phyloP scores from a whole-genome alignment of 2,888 invertebrate species.

The Napeogenes inachia region DNA sequence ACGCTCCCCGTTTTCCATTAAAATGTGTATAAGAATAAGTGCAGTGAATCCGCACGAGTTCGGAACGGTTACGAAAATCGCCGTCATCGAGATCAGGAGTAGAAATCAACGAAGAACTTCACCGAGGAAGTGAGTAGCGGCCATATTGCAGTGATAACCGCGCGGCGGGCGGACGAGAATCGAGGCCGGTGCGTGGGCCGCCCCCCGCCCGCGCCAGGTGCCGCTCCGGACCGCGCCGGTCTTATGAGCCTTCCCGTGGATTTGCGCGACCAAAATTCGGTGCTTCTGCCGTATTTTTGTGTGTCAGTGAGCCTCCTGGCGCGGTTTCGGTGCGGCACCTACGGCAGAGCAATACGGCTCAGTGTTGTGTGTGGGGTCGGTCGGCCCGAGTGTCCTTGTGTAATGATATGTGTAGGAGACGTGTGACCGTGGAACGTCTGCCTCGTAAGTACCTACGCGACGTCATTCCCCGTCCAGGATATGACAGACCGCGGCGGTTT shows the following conservation, averaged over 20 bases:
- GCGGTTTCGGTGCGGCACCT: constrained; percentile 64
- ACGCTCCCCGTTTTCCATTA: constrained; percentile 78
- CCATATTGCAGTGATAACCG: constrained; percentile 79
- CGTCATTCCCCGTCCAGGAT: constrained; percentile 36
- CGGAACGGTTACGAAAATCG: constrained; percentile 75
- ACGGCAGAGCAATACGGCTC: constrained; percentile 48
- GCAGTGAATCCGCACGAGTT: constrained; percentile 77
- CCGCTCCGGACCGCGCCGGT: constrained; percentile 81
- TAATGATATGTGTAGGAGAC: constrained; percentile 70
- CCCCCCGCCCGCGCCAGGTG: constrained; percentile 76
- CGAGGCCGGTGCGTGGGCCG: constrained; percentile 79
- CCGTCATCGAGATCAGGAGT: constrained; percentile 76
- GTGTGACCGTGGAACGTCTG: constrained; percentile 70
- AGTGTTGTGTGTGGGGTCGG: constrained; percentile 70
- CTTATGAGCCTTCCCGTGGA: constrained; percentile 77
- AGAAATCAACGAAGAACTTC: constrained; percentile 78
- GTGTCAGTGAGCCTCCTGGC: constrained; percentile 69
- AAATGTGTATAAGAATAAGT: constrained; percentile 79
- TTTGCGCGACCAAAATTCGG: constrained; percentile 76
- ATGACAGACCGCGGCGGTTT: constrained; percentile 37
- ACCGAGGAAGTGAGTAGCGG: constrained; percentile 79
- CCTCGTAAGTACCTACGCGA: constrained; percentile 67
- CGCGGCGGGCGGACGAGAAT: constrained; percentile 78
- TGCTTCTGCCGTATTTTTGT: constrained; percentile 67
- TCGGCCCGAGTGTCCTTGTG: constrained; percentile 72